Conservation (phyloP, 2,113 vertebrate species). For the Cyprinodon tularosa region DNA sequence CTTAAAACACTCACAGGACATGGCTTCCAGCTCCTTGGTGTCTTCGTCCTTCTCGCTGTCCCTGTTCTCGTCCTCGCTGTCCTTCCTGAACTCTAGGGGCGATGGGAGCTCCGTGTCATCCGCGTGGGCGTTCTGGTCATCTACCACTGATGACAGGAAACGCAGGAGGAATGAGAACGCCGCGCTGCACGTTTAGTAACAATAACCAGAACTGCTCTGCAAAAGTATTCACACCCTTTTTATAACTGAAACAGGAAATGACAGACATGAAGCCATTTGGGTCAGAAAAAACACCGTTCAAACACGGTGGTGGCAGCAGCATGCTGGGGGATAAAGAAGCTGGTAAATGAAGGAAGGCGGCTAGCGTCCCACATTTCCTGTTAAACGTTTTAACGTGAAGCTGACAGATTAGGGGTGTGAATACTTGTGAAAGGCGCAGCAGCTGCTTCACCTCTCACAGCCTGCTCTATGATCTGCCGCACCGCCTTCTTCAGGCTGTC, state of each 20-base stretch:
- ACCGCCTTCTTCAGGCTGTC: conserved; percentile 98
- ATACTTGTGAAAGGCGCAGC: background rate
- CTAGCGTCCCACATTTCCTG: too few species aligned
- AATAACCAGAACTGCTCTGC: too few species aligned
- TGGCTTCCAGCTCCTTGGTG: conserved; percentile 84
- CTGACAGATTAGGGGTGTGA: too few species aligned
- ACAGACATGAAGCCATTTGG: too few species aligned
- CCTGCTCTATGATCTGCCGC: conserved; percentile 95
- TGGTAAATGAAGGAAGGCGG: too few species aligned
- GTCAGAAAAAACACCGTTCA: too few species aligned
- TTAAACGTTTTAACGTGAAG: too few species aligned
- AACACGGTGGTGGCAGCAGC: too few species aligned
- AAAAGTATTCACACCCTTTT: background rate
- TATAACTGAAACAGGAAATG: background rate
- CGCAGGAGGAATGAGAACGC: too few species aligned
- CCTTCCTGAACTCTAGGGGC: conserved; percentile 84
- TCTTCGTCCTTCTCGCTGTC: conserved; percentile 92
- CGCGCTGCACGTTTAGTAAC: background rate
- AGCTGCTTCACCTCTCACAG: conserved; percentile 85
- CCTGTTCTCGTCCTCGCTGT: conserved; percentile 86
- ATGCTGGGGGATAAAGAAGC: too few species aligned
- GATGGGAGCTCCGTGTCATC: conserved; percentile 85
- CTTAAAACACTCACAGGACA: conserved; percentile 76
- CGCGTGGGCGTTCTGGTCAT: conserved; percentile 88
- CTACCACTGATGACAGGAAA: conserved; percentile 81